Conservation (phyloP, 2,797 vertebrate species). For the Melanotaenia maccullochi region DNA sequence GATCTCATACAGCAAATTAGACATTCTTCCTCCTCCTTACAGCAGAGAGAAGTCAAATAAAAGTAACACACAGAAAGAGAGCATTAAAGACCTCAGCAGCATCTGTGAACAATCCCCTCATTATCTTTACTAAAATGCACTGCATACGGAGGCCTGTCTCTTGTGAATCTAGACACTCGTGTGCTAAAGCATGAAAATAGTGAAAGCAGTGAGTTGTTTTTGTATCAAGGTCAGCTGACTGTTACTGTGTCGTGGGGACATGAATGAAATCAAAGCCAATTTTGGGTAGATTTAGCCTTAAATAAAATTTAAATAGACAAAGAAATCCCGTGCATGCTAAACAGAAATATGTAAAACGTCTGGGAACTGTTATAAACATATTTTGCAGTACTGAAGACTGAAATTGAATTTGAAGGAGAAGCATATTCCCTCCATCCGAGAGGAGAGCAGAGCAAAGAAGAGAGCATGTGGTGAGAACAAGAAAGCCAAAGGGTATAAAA, state of each 20-base stretch:
- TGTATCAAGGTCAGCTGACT: slow-evolving; percentile 14
- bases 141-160: not conserved
- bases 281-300: not conserved
- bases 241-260: not conserved
- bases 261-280: not conserved
- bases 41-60: slow-evolving; percentile 36
- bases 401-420: slow-evolving; percentile 39
- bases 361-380: slow-evolving; percentile 3
- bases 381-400: slow-evolving; percentile 15
- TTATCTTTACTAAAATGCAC: slow-evolving; percentile 19
- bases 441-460: slow-evolving; percentile 26
- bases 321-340: not conserved
- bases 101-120: slow-evolving; percentile 41
- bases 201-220: not conserved
- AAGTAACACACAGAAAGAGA: slow-evolving; percentile 10
- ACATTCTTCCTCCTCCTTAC: slow-evolving; percentile 32
- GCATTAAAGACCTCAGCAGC: slow-evolving; percentile 39
- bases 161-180: slow-evolving; percentile 22
- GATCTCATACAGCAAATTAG: slow-evolving; percentile 61
- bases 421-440: slow-evolving; percentile 27
- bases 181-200: slow-evolving; percentile 20
- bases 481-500: slow-evolving; percentile 61
- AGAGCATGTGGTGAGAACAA: slow-evolving; percentile 43
- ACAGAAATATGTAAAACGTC: not conserved
- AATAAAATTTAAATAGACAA: slow-evolving; percentile 10